Evolutionary conservation across 2,113 vertebrate genomes (phyloP), one percentile per base, ranked within the genome.

Genomic region (Trachemys scripta): DNA sequence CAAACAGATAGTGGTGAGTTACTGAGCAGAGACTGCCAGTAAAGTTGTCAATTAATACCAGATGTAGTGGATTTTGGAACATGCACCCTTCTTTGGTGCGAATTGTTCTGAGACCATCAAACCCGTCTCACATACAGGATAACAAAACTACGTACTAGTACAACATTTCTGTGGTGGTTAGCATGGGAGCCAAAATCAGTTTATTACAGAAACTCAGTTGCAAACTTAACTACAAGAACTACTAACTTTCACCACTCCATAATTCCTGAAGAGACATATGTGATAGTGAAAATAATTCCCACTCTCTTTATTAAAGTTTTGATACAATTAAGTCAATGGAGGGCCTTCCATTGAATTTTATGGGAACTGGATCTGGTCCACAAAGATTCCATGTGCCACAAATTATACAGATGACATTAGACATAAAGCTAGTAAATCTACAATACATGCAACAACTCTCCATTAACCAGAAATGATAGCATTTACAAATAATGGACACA

Each of bases 41-140:
- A 97, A 97, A 97, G 96, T 97, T 95, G 88, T 94, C 97, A 97
- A 97, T 97, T 97, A 97, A 95, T 97, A 97, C 92, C 97, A 97
- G 96, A 95, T 94, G 85, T 82, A 93, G 96, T 91, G 82, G 93
- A 92, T 96, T 95, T 95, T 95, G 88, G 90, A 96, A 95, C 42
- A 54, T 91, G 93, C 94, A 96, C 91, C 96, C 84, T 93, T 96
- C 96, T 96, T 97, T 93, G 81, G 85, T 90, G 88, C 91, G 94
- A 97, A 97, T 76, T 24, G 95, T 94, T 97, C 96, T 95, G 96
- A 97, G 93, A 94, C 96, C 93, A 97, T 93, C 92, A 96, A 97
- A 97, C 75, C 94, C 85, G 80, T 90, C 88, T 79, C 95, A 91
- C 92, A 69, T 69, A 84, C 54, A 0, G 3, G 93, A 92, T 87